Conservation (phyloP, 2,113 vertebrate species). For the Tychaedon coryphoeus region DNA sequence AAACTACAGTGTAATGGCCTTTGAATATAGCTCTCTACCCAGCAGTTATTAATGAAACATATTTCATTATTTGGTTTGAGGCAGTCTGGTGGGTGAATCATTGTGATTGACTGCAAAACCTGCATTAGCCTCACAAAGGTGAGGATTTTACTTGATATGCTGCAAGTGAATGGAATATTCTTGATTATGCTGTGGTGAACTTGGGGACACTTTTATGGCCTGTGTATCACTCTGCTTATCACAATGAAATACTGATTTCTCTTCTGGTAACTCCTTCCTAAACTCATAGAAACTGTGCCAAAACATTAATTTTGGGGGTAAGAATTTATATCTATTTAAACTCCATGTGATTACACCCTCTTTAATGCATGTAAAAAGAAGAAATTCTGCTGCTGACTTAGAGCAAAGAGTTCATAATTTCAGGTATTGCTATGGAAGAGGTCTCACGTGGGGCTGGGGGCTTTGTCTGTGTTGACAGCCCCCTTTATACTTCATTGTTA, state of each 20-base stretch:
- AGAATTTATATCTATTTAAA: neutral
- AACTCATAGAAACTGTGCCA: neutral
- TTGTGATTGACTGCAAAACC: neutral
- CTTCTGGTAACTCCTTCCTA: neutral
- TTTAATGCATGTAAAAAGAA: neutral
- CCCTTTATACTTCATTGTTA: neutral
- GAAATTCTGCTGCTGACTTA: neutral
- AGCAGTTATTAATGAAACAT: neutral
- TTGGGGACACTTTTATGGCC: neutral
- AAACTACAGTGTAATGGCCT: neutral
- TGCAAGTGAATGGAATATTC: neutral
- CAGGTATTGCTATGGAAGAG: neutral
- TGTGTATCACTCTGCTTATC: neutral
- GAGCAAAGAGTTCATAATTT: neutral
- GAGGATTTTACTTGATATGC: neutral
- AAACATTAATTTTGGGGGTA: neutral
- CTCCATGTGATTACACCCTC: neutral
- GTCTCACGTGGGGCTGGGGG: rapidly evolving
- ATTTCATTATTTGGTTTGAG: neutral
- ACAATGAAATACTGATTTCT: neutral
- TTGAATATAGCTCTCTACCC: neutral
- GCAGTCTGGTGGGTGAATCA: neutral
- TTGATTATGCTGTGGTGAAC: neutral
- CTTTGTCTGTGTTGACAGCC: neutral
- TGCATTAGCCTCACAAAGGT: neutral